Base-by-base conservation (phyloP, 2,888 invertebrate genomes). In the Saturnia japonica region DNA sequence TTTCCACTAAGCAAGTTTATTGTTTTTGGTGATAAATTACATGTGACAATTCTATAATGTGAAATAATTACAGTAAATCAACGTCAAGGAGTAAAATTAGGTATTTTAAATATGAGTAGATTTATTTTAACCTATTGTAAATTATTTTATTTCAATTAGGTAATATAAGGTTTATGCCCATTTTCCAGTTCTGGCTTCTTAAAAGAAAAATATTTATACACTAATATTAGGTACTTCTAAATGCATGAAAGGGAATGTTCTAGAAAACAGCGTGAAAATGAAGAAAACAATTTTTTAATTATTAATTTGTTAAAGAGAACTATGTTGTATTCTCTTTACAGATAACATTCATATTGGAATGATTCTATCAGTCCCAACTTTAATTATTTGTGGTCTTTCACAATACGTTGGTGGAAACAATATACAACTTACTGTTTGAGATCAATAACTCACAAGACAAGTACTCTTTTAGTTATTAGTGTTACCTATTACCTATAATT, bases 391-490 rank as follows among this genome's bases (percentile, higher is more conserved):
- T 22, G 54, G 57, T 42, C 9, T 34, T 42, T 54, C 51, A 66
- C n/a, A 51, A 68, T n/a, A 69, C 60, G 60, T 51, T 62, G 60
- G 47, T 68, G 60, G 47, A 64, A 60, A 67, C 25, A 45, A 60
- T 68, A 67, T 54, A 34, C n/a, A n/a, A n/a, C n/a, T 77, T 75
- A 85, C 72, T 62, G 40, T 76, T 80, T 88, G 89, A 89, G 89
- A 89, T 89, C 89, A 88, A 84, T 82, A 86, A 86, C 86, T 84
- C 85, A 88, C 85, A 84, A 77, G 77, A 84, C 80, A 80, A 83
- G 85, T 82, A 73, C 83, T 82, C 73, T 77, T 71, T 75, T 68
- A 67, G 67, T 74, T 72, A 70, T 57, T 74, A 71, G 42, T 76
- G 73, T 72, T 70, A 74, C 71, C n/a, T n/a, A n/a, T n/a, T 71